Conservation (phyloP, 2,797 vertebrate species). For the Iguana delicatissima region DNA sequence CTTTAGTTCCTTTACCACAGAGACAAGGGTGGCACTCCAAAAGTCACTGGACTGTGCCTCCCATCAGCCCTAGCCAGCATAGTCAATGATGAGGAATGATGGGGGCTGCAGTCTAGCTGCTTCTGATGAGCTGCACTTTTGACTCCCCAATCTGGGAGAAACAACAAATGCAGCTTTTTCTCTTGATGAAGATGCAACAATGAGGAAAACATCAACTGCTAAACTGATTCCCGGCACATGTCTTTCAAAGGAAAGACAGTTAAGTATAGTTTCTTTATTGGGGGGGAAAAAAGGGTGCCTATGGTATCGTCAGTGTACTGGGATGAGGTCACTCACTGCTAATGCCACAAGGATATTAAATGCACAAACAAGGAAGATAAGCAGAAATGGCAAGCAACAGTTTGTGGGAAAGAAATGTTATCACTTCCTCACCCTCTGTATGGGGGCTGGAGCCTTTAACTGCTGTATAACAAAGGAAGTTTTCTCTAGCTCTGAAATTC, state of each 20-base stretch:
- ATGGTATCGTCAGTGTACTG: too few relatives aligned
- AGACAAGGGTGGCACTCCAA: too few relatives aligned
- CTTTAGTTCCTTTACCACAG: too few relatives aligned
- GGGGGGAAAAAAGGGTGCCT: too few relatives aligned
- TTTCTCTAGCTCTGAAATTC: not conserved
- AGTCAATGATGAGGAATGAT: too few relatives aligned
- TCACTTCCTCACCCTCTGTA: too few relatives aligned
- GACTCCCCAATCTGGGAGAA: not conserved
- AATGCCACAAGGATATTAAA: not conserved
- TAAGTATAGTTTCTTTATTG: not conserved
- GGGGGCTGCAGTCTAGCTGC: too few relatives aligned
- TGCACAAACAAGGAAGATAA: slow-evolving; percentile 5
- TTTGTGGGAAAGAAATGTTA: not conserved
- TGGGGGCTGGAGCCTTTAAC: not conserved
- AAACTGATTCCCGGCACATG: not conserved
- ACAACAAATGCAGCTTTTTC: not conserved
- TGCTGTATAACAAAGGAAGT: not conserved
- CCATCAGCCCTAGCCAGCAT: too few relatives aligned
- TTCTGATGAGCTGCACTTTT: not conserved
- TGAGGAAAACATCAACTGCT: not conserved
- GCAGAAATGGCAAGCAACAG: not conserved
- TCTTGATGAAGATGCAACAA: too few relatives aligned
- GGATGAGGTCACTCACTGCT: not conserved
- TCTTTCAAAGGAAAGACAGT: not conserved
- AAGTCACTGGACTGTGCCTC: too few relatives aligned